These are phyloP conservation scores for Coreius guichenoti DNA, from an alignment of 2,797 vertebrate genomes.

Conservation along the genomic window DNA sequence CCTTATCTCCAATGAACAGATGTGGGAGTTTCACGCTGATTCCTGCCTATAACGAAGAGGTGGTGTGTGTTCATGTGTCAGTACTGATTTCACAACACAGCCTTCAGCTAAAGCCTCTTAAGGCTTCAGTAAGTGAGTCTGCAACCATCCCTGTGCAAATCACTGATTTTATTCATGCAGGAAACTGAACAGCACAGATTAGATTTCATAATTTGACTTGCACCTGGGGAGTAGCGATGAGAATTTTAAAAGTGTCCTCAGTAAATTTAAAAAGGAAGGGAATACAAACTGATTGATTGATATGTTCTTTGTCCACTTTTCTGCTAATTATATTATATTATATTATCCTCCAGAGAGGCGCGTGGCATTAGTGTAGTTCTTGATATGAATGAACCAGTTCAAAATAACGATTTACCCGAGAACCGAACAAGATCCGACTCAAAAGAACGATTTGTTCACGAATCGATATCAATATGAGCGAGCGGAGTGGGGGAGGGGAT, in stretches of 20 bases:
- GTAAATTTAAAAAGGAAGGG: neutral
- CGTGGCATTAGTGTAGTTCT: neutral
- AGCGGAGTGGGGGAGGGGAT: neutral
- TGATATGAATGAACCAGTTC: neutral
- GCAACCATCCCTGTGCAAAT: constrained; percentile 59
- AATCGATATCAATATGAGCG: neutral
- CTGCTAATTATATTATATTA: constrained; percentile 3
- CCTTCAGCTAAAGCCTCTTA: constrained; percentile 71
- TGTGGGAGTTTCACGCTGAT: constrained; percentile 66
- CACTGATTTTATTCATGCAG: constrained; percentile 53
- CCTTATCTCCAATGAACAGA: constrained; percentile 76
- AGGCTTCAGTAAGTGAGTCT: constrained; percentile 58
- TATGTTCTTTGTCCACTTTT: neutral
- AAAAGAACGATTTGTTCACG: neutral
- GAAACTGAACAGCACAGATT: constrained; percentile 46
- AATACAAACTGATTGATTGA: neutral
- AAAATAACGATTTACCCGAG: neutral
- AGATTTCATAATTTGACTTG: constrained; percentile 52
- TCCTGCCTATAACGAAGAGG: constrained; percentile 62
- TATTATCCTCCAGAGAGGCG: neutral
- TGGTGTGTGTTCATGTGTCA: constrained; percentile 65
- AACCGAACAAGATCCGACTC: constrained; percentile 3
- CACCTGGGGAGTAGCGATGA: neutral
- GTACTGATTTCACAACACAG: constrained; percentile 68
- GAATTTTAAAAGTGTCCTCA: neutral